Percentiles rank a stretch among this genome's conserved stretches.
Evolutionary conservation across 1,140 invertebrate genomes (phyloP).

Genomic region (Lepidostoma basale): DNA sequence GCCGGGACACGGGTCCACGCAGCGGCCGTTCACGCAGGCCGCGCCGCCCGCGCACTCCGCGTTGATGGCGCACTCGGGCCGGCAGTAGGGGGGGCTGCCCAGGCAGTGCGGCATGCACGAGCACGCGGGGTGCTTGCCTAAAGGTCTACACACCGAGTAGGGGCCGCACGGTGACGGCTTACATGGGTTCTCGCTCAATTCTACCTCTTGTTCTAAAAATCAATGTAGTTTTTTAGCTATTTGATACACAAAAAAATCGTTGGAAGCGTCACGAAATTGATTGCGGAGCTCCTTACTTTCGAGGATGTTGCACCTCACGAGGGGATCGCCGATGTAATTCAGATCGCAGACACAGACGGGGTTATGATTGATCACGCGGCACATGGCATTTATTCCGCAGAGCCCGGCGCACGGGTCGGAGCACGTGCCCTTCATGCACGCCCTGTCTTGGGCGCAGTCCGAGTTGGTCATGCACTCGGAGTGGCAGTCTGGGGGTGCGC

Average conservation of each 20-base stretch:
- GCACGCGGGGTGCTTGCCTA: constrained; percentile 67
- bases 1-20: constrained; percentile 71
- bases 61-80: constrained; percentile 70
- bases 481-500: constrained; percentile 71
- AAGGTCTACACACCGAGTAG: constrained; percentile 68
- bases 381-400: constrained; percentile 70
- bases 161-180: constrained; percentile 70
- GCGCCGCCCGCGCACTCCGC: constrained; percentile 65
- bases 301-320: constrained; percentile 64
- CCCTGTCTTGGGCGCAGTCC: constrained; percentile 71
- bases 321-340: constrained; percentile 71
- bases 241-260: neutral
- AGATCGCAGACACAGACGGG: constrained; percentile 76
- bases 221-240: constrained; percentile 15
- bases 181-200: constrained; percentile 61
- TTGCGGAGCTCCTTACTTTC: constrained; percentile 58
- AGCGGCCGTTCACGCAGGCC: constrained; percentile 72
- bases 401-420: constrained; percentile 75
- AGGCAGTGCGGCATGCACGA: constrained; percentile 66
- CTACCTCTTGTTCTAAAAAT: constrained; percentile 49
- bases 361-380: constrained; percentile 75
- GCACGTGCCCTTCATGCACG: constrained; percentile 75
- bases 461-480: constrained; percentile 73
- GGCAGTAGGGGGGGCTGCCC: constrained; percentile 68
- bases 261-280: neutral